phyloP scores from a whole-genome alignment of 2,113 vertebrate genomes.

The Aramus guarauna region DNA sequence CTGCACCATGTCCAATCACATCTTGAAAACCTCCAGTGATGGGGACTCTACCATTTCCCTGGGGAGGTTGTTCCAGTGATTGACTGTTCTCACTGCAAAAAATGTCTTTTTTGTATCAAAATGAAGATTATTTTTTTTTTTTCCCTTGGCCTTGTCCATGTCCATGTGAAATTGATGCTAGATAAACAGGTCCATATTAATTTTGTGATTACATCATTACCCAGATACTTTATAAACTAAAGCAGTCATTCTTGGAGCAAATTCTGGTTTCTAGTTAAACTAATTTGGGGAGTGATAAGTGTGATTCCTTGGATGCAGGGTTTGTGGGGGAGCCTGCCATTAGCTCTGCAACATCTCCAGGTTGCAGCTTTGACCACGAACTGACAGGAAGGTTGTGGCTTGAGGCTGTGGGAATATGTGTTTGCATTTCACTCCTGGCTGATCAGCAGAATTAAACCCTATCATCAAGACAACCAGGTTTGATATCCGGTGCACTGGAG shows the following conservation, averaged over 20 bases:
- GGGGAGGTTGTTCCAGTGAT: not conserved
- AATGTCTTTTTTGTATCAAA: not conserved
- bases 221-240: not conserved
- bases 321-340: not conserved
- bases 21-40: not conserved
- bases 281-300: not conserved
- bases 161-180: not conserved
- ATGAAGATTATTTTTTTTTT: not conserved
- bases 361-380: not conserved
- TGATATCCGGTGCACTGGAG: not conserved
- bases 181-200: not conserved
- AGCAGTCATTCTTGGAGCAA: not conserved
- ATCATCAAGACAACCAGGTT: not conserved
- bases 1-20: not conserved
- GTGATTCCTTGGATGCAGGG: not conserved
- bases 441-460: not conserved
- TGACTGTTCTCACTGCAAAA: not conserved
- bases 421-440: not conserved
- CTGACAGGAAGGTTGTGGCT: not conserved
- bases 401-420: not conserved
- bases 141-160: not conserved
- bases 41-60: not conserved
- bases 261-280: not conserved
- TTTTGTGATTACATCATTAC: not conserved
- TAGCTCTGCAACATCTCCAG: not conserved